A percentile compares a stretch with the other conserved stretches of the same genome.
Evolutionary conservation across 2,888 invertebrate species (phyloP).

Genomic region (Carpatolechia fugitivella): DNA sequence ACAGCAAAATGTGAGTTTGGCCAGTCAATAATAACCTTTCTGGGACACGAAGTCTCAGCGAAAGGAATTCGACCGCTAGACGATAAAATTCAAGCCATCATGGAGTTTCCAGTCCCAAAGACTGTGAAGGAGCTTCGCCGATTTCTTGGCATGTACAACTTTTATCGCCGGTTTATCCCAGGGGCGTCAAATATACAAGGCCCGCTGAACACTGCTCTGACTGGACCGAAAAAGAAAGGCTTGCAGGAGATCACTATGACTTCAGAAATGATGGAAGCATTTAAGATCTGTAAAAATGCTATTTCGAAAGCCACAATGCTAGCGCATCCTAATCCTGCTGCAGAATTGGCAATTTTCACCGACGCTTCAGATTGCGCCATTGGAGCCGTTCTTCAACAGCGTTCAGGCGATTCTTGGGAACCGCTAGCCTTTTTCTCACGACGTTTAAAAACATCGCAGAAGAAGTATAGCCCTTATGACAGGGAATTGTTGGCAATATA

Average conservation of each 20-base stretch:
- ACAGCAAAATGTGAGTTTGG: not conserved
- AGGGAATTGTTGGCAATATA: slow-evolving; percentile 23
- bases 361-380: slow-evolving; percentile 14
- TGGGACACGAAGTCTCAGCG: not conserved
- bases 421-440: slow-evolving; percentile 23
- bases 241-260: slow-evolving; percentile 16
- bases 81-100: not conserved
- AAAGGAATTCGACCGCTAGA: not conserved
- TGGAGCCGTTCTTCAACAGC: slow-evolving; percentile 21
- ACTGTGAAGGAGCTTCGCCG: not conserved
- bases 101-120: not conserved
- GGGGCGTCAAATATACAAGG: slow-evolving; percentile 14
- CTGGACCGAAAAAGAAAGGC: slow-evolving; percentile 5
- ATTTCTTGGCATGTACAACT: slow-evolving; percentile 19
- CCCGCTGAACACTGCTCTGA: slow-evolving; percentile 7
- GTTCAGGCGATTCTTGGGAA: slow-evolving; percentile 7
- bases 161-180: slow-evolving; percentile 15
- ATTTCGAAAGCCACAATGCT: slow-evolving; percentile 11
- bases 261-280: slow-evolving; percentile 8
- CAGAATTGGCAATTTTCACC: slow-evolving; percentile 10
- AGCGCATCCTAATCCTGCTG: slow-evolving; percentile 7
- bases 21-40: not conserved
- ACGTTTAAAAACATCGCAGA: slow-evolving; percentile 14
- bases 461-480: slow-evolving; percentile 23
- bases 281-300: slow-evolving; percentile 16